Base-by-base conservation (phyloP, 92 coral and sea anemone species). In the Zoanthus sociatus region DNA sequence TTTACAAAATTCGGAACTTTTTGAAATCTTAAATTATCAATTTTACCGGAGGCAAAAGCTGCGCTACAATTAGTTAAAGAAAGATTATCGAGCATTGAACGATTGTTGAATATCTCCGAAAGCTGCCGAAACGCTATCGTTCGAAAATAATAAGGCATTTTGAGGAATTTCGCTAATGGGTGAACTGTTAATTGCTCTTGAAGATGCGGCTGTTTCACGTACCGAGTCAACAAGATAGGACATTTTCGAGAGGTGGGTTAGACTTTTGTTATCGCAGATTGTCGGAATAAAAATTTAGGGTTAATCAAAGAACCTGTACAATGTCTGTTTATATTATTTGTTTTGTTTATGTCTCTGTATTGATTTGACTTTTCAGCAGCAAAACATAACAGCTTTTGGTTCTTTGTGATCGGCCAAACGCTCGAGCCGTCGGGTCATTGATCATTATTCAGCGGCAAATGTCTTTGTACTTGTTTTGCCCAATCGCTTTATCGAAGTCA, bases 381-480 rank as follows among this genome's bases (percentile, higher is more conserved):
- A 30, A 79, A 64, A 58, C 42, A 78, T n/a, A 79, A 61, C 42
- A 73, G 42, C 46, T 63, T 66, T 18, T 45, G 58, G 10, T 12
- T 78, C 15, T 78, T 78, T 78, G 83, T 44, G 56, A 56, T 78
- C 83, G 37, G 71, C 66, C 31, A 78, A 42, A 45, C 60, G 70
- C 74, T 68, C 75, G 75, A 46, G 85, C 85, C 85, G 85, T 81
- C 85, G 76, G 26, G 75, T 67, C 85, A 81, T 18, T 20, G 56
- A 47, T 78, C 44, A 81, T 81, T 81, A 81, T 81, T 81, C 85
- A 81, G 85, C 85, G 85, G 85, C 61, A 50, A 64, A n/a, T 44
- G 20, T 50, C 60, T 67, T 79, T 81, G 30, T 47, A n/a, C 42
- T 5, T 8, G 31, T 64, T 20, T 14, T 67, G 20, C 47, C 85